phyloP scores from a whole-genome alignment of 1,140 invertebrate genomes.

The Micrasema longulum region DNA sequence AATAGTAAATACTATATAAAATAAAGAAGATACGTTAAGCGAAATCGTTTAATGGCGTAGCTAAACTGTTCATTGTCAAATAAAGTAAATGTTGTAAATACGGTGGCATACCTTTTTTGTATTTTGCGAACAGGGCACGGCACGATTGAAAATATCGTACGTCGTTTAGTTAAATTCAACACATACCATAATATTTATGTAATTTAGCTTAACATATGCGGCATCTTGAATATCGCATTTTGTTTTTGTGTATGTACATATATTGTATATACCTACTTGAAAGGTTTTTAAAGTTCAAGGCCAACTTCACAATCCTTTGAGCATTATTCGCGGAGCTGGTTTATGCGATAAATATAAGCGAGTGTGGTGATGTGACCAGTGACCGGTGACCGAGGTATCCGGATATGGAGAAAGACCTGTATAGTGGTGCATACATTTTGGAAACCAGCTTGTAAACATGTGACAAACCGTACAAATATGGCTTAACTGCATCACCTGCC shows the following conservation, averaged over 20 bases:
- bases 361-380: not conserved
- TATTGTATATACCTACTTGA: too few species aligned
- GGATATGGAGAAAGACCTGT: slow-evolving; percentile 4
- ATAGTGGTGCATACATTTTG: not conserved
- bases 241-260: slow-evolving; percentile 11
- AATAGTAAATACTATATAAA: too few species aligned
- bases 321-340: not conserved
- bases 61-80: too few species aligned
- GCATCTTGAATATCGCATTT: not conserved
- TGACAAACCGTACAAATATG: slow-evolving; percentile 4
- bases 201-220: too few species aligned
- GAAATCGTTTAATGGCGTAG: too few species aligned
- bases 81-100: too few species aligned
- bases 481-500: slow-evolving; percentile 13
- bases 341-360: not conserved
- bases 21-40: too few species aligned
- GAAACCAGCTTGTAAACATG: slow-evolving; percentile 20
- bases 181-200: too few species aligned
- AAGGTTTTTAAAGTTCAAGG: slow-evolving; percentile 30
- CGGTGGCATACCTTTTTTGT: too few species aligned
- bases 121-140: too few species aligned
- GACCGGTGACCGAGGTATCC: not conserved
- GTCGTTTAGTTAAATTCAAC: too few species aligned
- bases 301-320: not conserved
- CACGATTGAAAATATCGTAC: too few species aligned